Conservation (phyloP, 2,113 vertebrate genomes). For the Pteronura brasiliensis region DNA sequence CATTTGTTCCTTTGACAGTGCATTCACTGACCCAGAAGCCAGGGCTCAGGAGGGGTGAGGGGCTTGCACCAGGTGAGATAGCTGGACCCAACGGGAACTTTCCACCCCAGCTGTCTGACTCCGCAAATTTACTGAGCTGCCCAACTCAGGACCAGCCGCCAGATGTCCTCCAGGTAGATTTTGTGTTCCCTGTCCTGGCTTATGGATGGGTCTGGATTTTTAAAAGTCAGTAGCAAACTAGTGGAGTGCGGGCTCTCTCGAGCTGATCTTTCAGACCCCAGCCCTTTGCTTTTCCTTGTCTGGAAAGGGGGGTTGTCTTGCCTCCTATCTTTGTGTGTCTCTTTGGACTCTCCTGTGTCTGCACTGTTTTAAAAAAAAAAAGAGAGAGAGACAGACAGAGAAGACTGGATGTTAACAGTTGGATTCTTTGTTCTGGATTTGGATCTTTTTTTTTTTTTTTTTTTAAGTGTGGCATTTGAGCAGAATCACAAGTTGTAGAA, state of each 20-base stretch:
- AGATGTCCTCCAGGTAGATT: background rate
- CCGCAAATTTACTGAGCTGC: background rate
- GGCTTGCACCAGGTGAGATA: background rate
- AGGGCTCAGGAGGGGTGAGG: background rate
- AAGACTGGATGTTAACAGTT: background rate
- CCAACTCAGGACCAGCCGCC: background rate
- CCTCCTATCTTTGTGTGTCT: background rate
- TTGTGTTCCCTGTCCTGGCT: background rate
- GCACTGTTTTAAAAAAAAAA: background rate
- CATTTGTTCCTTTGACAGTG: background rate
- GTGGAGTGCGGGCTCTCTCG: background rate
- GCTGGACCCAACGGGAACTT: background rate
- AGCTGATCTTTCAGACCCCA: background rate
- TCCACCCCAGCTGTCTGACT: background rate
- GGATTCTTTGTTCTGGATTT: conserved; percentile 47
- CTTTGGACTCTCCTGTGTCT: background rate
- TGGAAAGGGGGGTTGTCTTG: background rate
- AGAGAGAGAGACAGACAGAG: background rate
- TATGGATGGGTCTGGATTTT: background rate
- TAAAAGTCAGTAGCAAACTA: background rate
- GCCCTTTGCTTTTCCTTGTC: background rate
- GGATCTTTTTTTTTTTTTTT: background rate
- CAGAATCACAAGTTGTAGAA: conserved; percentile 55
- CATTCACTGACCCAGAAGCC: background rate
- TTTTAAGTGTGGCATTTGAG: conserved; percentile 55